Evolutionary conservation across 2,797 vertebrate species (phyloP), one percentile per base, ranked within the genome.

Genomic region (Pseudomugil gertrudae): DNA sequence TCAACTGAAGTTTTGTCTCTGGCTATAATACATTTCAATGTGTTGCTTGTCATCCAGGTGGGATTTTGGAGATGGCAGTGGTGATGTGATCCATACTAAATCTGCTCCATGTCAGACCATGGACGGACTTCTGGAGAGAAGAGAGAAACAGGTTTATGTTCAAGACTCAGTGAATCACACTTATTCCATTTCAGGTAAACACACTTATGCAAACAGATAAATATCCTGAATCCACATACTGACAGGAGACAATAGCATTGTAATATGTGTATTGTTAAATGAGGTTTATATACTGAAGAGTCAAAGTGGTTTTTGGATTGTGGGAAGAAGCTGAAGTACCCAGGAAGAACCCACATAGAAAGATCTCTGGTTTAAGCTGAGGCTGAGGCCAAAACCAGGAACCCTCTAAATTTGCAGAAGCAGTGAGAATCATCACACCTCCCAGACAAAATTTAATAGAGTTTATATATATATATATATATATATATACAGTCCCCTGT

Each of bases 31-130:
- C 38, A 66, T 57, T 47, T 63, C 23, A 33, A 40, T 60, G 3
- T 56, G 7, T 5, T 10, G 74, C 29, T 9, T 84, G 29, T 63
- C 40, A 26, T 76, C 1, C 43, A 95, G 95, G 43, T 95, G 95
- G 95, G 81, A 92, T 74, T 95, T 95, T 86, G 94, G 92, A 9
- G 94, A 93, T 63, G 72, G 84, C 14, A 86, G 84, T 27, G 52
- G 58, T 9, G 26, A 52, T 17, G 74, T 90, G 53, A 63, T 84
- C 63, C 90, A 68, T 58, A 72, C 45, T 7, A 57, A 88, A 21
- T 33, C 84, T 38, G 82, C 94, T 56, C 84, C 89, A 23, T 89
- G 81, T 79, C 78, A 89, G 52, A 61, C 67, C 17, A 72, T 53
- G 4, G 58, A 81, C 4, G 60, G 51, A 1, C 73, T 67, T 24